phyloP scores from a whole-genome alignment of 2,113 vertebrate species.

The Bungarus multicinctus region DNA sequence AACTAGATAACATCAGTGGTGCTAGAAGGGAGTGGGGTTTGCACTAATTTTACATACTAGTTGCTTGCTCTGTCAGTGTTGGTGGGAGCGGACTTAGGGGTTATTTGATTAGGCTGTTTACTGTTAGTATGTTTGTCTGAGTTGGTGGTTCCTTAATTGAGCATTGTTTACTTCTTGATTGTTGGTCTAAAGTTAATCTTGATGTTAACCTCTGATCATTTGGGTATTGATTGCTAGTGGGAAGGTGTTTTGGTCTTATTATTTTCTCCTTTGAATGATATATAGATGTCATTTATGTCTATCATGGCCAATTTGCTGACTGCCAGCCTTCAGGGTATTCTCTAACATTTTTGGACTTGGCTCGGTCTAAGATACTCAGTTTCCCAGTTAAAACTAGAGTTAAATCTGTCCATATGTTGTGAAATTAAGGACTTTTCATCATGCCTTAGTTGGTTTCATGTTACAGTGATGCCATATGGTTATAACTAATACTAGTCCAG shows the following conservation, averaged over 20 bases:
- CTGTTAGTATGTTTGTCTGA: neutral
- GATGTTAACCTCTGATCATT: neutral
- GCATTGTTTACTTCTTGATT: neutral
- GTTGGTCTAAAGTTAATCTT: neutral
- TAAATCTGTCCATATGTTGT: neutral
- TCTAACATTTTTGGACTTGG: neutral
- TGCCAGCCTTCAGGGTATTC: neutral
- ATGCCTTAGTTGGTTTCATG: neutral
- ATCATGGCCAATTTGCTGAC: neutral
- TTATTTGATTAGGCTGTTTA: neutral
- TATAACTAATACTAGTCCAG: neutral
- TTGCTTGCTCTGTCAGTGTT: neutral
- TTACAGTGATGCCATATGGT: neutral
- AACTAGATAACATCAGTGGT: neutral
- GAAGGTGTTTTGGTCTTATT: neutral
- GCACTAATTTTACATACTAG: neutral
- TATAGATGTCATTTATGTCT: neutral
- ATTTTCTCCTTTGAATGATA: neutral
- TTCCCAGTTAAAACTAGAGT: neutral
- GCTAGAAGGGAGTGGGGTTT: neutral
- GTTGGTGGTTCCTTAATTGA: neutral
- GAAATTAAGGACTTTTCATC: neutral
- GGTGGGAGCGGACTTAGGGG: neutral
- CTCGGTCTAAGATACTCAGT: neutral
- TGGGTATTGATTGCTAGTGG: neutral